Conservation (phyloP, 2,113 vertebrate species). For the Mola mola region DNA sequence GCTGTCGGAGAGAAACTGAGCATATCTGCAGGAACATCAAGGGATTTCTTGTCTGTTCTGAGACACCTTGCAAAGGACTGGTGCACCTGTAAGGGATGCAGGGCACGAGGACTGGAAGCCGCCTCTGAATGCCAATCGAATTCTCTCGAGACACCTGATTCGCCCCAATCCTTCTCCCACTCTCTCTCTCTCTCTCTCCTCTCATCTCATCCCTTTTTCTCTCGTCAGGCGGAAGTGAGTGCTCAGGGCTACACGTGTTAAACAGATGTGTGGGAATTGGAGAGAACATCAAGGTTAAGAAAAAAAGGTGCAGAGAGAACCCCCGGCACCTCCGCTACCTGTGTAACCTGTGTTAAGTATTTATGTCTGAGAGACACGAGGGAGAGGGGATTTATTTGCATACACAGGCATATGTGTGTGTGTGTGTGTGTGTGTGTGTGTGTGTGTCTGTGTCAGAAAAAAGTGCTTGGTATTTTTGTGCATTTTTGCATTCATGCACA, state of each 20-base stretch:
- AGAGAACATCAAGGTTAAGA: slow-evolving; percentile 75
- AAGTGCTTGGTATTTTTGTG: not conserved
- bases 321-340: slow-evolving; percentile 55
- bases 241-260: slow-evolving; percentile 71
- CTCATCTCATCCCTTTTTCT: slow-evolving; percentile 36
- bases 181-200: slow-evolving; percentile 25
- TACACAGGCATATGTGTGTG: slow-evolving; percentile 20
- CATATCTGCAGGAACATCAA: not conserved
- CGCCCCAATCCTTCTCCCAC: not conserved
- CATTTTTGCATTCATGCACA: too few relatives aligned
- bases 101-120: slow-evolving; percentile 32
- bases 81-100: slow-evolving; percentile 28
- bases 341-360: slow-evolving; percentile 62
- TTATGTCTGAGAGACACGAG: slow-evolving; percentile 44
- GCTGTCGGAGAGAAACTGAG: not conserved
- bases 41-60: slow-evolving; percentile 10
- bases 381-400: slow-evolving; percentile 45
- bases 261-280: slow-evolving; percentile 63
- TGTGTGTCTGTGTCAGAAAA: not conserved
- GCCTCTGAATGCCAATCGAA: slow-evolving; percentile 55
- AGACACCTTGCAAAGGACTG: slow-evolving; percentile 24
- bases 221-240: slow-evolving; percentile 58
- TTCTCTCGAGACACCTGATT: slow-evolving; percentile 48
- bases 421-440: not conserved
- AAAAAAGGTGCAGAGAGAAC: slow-evolving; percentile 55